A percentile compares a stretch with the other conserved stretches of the same genome.
phyloP scores from a whole-genome alignment of 2,888 invertebrate genomes.

The Volucella inflata region DNA sequence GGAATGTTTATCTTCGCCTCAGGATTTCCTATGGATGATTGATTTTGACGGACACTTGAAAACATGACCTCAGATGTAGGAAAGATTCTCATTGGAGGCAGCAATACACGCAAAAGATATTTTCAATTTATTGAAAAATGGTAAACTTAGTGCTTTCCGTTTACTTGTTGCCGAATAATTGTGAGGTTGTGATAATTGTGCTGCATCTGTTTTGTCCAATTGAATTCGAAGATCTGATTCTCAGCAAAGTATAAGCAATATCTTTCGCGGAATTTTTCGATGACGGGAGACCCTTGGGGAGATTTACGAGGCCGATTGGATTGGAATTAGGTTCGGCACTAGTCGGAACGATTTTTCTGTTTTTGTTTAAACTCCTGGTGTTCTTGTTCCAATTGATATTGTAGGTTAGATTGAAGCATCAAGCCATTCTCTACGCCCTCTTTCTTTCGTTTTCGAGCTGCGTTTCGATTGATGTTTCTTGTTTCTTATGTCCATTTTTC shows the following conservation, averaged over 20 bases:
- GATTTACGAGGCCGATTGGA: slow-evolving; percentile 84
- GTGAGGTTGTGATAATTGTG: slow-evolving; percentile 79
- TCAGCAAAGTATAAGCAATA: slow-evolving; percentile 84
- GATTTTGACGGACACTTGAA: slow-evolving; percentile 93
- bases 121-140: slow-evolving; percentile 92
- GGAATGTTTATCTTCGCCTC: slow-evolving; percentile 82
- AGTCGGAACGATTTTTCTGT: slow-evolving; percentile 85
- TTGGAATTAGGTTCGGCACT: slow-evolving; percentile 90
- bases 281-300: slow-evolving; percentile 81
- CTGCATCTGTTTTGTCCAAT: slow-evolving; percentile 79
- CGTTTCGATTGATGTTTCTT: too few species aligned
- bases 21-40: slow-evolving; percentile 90
- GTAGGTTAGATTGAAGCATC: too few species aligned
- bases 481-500: too few species aligned
- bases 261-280: slow-evolving; percentile 84
- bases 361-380: too few species aligned
- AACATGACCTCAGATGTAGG: slow-evolving; percentile 89
- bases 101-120: slow-evolving; percentile 88
- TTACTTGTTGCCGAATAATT: slow-evolving; percentile 77
- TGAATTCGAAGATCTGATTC: slow-evolving; percentile 79
- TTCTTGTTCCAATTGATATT: too few species aligned
- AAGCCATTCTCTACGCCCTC: too few species aligned
- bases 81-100: slow-evolving; percentile 87
- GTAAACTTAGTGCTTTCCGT: slow-evolving; percentile 86
- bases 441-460: too few species aligned